These are phyloP conservation scores for Meiosimyza platycephala DNA, from an alignment of 2,888 invertebrate species.

Conservation along the genomic window DNA sequence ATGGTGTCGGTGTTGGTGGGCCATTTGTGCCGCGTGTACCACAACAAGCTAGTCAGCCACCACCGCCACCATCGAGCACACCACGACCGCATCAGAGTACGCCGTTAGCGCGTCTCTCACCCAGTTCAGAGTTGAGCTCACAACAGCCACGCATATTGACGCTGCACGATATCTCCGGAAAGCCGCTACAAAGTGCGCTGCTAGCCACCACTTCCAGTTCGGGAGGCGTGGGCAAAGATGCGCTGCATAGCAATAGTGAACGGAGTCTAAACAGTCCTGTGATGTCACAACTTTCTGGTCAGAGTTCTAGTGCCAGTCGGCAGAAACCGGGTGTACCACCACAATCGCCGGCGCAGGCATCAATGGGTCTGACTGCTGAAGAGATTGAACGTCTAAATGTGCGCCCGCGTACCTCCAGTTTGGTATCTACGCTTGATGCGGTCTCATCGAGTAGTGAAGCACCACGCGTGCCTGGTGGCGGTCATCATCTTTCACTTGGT, in stretches of 20 bases:
- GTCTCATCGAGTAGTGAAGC: slow-evolving; percentile 92
- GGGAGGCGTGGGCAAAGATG: slow-evolving; percentile 88
- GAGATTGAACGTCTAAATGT: slow-evolving; percentile 92
- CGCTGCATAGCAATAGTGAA: slow-evolving; percentile 91
- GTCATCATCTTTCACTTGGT: slow-evolving; percentile 75
- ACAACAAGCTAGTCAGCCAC: slow-evolving; percentile 75
- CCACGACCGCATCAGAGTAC: slow-evolving; percentile 87
- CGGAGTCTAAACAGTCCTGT: slow-evolving; percentile 92
- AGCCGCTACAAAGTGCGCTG: slow-evolving; percentile 88
- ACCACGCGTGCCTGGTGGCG: slow-evolving; percentile 75
- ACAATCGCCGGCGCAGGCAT: slow-evolving; percentile 77
- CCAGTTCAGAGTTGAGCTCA: slow-evolving; percentile 90
- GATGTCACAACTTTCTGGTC: slow-evolving; percentile 90
- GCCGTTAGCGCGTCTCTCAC: slow-evolving; percentile 88
- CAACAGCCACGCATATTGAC: slow-evolving; percentile 94
- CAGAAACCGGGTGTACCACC: slow-evolving; percentile 78
- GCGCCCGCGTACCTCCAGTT: slow-evolving; percentile 87
- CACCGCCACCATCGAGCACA: slow-evolving; percentile 74
- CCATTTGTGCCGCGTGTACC: slow-evolving; percentile 81
- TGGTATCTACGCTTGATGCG: slow-evolving; percentile 92
- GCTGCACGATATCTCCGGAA: slow-evolving; percentile 92
- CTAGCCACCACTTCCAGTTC: slow-evolving; percentile 90
- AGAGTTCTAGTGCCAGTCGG: slow-evolving; percentile 83
- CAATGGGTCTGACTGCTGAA: slow-evolving; percentile 90
- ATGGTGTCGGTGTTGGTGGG: slow-evolving; percentile 66